Conservation (phyloP, 2,797 vertebrate species). For the Falco rusticolus region DNA sequence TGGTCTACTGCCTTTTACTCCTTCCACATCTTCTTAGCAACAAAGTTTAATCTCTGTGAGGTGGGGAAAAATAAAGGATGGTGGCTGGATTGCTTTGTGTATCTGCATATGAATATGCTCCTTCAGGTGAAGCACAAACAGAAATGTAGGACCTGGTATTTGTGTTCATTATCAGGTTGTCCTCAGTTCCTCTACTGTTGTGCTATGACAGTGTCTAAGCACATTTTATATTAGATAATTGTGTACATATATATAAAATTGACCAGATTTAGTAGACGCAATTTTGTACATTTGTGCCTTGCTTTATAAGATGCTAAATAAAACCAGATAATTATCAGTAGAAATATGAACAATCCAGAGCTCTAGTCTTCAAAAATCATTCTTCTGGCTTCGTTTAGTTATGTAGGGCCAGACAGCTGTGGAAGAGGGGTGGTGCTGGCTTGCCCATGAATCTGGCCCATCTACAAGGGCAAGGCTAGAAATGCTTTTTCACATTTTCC, state of each 20-base stretch:
- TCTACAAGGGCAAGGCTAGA: not conserved
- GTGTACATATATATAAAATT: conserved; percentile 58
- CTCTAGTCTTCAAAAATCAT: conserved; percentile 42
- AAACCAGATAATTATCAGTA: conserved; percentile 53
- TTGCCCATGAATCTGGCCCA: not conserved
- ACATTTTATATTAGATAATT: conserved; percentile 47
- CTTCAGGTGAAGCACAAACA: conserved; percentile 62
- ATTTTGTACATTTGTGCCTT: conserved; percentile 70
- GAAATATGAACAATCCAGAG: conserved; percentile 42
- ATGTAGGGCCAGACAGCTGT: not conserved
- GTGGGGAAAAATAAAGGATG: conserved; percentile 68
- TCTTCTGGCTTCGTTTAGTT: conserved; percentile 29
- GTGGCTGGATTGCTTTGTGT: conserved; percentile 56
- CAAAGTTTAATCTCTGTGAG: conserved; percentile 65
- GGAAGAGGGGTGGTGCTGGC: not conserved
- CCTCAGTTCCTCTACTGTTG: conserved; percentile 32
- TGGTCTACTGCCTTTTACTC: conserved; percentile 90
- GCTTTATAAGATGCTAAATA: conserved; percentile 63
- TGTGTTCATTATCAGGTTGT: conserved; percentile 41
- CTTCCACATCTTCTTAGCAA: conserved; percentile 89
- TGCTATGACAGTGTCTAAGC: conserved; percentile 41
- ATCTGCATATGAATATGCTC: conserved; percentile 30
- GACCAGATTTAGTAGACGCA: conserved; percentile 13
- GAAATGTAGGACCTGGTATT: conserved; percentile 49
- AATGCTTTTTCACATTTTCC: not conserved